Evolutionary conservation across 2,888 invertebrate species (phyloP).

Genomic region (Rhagonycha lutea): DNA sequence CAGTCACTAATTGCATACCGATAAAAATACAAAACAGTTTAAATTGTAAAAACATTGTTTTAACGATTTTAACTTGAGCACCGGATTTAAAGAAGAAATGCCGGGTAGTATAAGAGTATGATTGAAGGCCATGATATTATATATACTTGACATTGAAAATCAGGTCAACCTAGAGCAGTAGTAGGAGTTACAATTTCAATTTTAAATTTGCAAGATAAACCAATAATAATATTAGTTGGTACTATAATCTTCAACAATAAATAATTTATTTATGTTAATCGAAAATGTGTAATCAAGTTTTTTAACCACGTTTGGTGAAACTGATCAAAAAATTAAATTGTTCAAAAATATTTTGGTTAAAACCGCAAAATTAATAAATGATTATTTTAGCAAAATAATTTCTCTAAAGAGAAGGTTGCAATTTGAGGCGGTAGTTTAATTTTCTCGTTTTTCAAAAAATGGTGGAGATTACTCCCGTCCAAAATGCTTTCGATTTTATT

Average conservation of each 20-base stretch:
- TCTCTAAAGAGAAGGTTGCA: not conserved
- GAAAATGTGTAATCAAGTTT: not conserved
- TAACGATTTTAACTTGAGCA: not conserved
- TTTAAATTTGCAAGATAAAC: not conserved
- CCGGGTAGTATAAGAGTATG: conserved; percentile 7
- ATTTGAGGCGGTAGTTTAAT: not conserved
- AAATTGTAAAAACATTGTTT: conserved; percentile 13
- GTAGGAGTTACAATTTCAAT: conserved; percentile 23
- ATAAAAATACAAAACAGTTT: conserved; percentile 22
- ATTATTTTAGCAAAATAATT: not conserved
- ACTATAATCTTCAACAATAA: not conserved
- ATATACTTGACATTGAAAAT: conserved; percentile 22
- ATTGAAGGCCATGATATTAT: conserved; percentile 15
- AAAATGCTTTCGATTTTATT: too few species aligned
- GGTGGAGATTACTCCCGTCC: too few species aligned
- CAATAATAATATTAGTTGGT: not conserved
- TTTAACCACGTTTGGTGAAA: not conserved
- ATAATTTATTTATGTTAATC: not conserved
- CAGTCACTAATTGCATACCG: conserved; percentile 18
- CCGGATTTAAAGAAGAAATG: not conserved
- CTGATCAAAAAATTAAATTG: not conserved
- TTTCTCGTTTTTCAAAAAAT: not conserved
- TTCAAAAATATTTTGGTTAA: not conserved
- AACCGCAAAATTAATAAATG: not conserved
- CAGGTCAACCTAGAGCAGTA: conserved; percentile 17